Base-by-base conservation (phyloP, 2,113 vertebrate species). In the Thamnophis sirtalis region DNA sequence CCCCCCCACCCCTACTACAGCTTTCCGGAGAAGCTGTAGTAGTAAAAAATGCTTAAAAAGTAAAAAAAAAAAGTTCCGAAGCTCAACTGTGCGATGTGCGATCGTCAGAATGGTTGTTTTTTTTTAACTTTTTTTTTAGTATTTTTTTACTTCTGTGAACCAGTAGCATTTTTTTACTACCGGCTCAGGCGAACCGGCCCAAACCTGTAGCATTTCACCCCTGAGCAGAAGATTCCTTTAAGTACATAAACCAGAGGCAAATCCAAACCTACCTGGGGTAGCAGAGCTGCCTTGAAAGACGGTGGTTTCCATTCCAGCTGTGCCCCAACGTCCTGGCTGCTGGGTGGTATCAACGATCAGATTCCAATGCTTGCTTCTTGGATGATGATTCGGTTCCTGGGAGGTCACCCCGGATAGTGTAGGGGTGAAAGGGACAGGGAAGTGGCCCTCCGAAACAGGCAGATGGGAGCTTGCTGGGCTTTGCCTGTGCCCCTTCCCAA, bases 251-350 rank as follows among this genome's bases (percentile, higher is more conserved):
- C 43, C 33, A 90, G 38, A 54, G 13, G 51, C 19, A 17, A 28
- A 73, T 24, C 21, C 22, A 56, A 28, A 94, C 96, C 58, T 93
- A 98, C 98, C 97, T 97, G 93, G 4, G 3, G 15, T 0, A 1
- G 91, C 91, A 9, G 93, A 11, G 26, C 87, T 0, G 2, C 84
- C 88, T 26, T 56, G 8, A 8, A 88, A n/a, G 11, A 51, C 93
- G 0, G 51, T 63, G 73, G 4, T 54, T n/a, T 0, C 0, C 8
- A 86, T 89, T 0, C 38, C 51, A 0, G 0, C 26, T 4, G 21
- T 54, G 5, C 51, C 11, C 53, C 19, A 0, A 0, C 28, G 0
- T 1, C 93, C 87, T 0, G 0, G 38, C 22, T 0, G 93, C 58
- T 54, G 26, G 0, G 48, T 84, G 17, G 5, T 0, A 0, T 93